These are phyloP conservation scores for Bicyclus anynana DNA, from an alignment of 1,140 invertebrate genomes.

Conservation along the genomic window DNA sequence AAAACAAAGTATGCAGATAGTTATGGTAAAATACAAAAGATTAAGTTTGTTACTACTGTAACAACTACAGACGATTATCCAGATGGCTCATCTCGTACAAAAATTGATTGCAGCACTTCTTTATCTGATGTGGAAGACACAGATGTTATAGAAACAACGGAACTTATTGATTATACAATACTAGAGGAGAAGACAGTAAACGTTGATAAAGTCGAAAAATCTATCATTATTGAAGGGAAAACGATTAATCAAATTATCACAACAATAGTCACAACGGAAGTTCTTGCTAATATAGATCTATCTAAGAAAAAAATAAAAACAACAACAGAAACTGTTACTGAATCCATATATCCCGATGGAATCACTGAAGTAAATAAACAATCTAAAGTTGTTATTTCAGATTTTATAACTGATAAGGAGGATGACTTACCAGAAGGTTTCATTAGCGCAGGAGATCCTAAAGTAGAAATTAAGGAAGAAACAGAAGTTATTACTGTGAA, in stretches of 20 bases:
- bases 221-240: conserved; percentile 50
- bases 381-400: conserved; percentile 60
- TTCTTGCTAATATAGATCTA: conserved; percentile 48
- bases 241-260: conserved; percentile 62
- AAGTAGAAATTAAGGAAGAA: conserved; percentile 43
- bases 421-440: conserved; percentile 53
- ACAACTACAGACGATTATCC: conserved; percentile 70
- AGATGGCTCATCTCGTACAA: conserved; percentile 65
- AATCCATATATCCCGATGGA: conserved; percentile 57
- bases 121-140: conserved; percentile 49
- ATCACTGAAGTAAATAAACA: conserved; percentile 70
- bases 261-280: conserved; percentile 62
- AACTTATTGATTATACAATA: conserved; percentile 50
- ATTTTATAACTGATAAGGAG: conserved; percentile 39
- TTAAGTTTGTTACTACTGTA: conserved; percentile 60
- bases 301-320: conserved; percentile 66
- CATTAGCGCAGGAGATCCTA: conserved; percentile 40
- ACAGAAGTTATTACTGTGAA: conserved; percentile 45
- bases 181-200: conserved; percentile 55
- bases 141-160: conserved; percentile 35
- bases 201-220: conserved; percentile 53
- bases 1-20: conserved; percentile 65
- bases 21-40: conserved; percentile 49
- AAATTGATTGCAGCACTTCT: conserved; percentile 52
- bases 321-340: conserved; percentile 64